Base-by-base conservation (phyloP, 2,113 vertebrate species). In the Centropus bengalensis region DNA sequence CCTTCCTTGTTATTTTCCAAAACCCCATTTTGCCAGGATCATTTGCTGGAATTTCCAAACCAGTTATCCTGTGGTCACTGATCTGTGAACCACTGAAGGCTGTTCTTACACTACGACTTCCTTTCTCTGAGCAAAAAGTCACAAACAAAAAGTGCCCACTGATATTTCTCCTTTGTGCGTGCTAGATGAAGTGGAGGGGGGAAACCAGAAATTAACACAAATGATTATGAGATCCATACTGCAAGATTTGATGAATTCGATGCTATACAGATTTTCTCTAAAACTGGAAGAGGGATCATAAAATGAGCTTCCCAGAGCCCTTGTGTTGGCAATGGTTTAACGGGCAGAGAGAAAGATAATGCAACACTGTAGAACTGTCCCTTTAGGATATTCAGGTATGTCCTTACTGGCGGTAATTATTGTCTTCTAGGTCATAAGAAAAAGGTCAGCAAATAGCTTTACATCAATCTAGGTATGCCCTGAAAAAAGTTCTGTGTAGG, bases 21-120 rank as follows among this genome's bases (percentile, higher is more conserved):
- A 82, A 26, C 33, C 66, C 45, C 19, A 6, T 76, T 90, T 85
- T 86, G 75, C 89, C 86, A 92, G 82, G 47, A 82, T 14, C 32
- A 5, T 95, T 90, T 78, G 80, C 82, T 95, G 71, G 58, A 94
- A 49, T 92, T 95, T 94, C 91, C 83, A 79, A 79, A 44, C 27
- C 59, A 90, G 33, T 78, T 90, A n/a, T 92, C 75, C 87, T n/a
- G 27, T 89, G 85, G 68, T 20, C 73, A 55, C 40, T 49, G 73
- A 76, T 71, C 62, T 75, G 30, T 26, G 76, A 93, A 56, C 36
- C 63, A 33, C 49, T 71, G 38, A 44, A 49, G 63, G 6, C 23
- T 40, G 33, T 49, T 91, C 59, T 71, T 30, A 11, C 21, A 32
- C 30, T n/a, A 26, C 12, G 42, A 52, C 12, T 10, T 68, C 71